Percentiles rank a stretch among this genome's conserved stretches.
These are phyloP conservation scores for Oreocharis arfaki DNA, from an alignment of 2,113 vertebrate species.

Conservation along the genomic window DNA sequence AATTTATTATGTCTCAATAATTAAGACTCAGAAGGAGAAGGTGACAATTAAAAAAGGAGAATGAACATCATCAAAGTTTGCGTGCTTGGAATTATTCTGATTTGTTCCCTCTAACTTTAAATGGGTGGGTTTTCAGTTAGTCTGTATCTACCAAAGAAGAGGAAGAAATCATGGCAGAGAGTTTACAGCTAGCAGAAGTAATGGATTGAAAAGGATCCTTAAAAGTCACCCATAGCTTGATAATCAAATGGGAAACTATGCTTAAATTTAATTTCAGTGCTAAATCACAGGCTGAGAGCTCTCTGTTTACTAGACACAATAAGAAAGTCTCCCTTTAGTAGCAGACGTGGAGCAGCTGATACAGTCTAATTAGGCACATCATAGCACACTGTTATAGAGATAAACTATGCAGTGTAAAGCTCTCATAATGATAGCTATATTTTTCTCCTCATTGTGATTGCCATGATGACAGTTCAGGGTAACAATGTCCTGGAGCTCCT, in stretches of 20 bases:
- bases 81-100: neutral
- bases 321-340: slow-evolving; percentile 41
- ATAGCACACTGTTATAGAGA: slow-evolving; percentile 53
- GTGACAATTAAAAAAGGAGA: neutral
- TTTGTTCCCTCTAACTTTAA: neutral
- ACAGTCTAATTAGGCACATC: slow-evolving; percentile 66
- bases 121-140: neutral
- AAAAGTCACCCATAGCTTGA: slow-evolving; percentile 33
- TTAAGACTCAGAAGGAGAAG: neutral
- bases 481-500: slow-evolving; percentile 16
- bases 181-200: neutral
- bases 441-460: slow-evolving; percentile 61
- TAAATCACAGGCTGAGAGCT: slow-evolving; percentile 58
- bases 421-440: slow-evolving; percentile 59
- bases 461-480: slow-evolving; percentile 11
- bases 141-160: neutral
- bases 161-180: neutral
- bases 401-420: slow-evolving; percentile 60
- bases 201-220: slow-evolving; percentile 19
- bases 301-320: slow-evolving; percentile 54
- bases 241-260: slow-evolving; percentile 54
- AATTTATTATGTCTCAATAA: neutral
- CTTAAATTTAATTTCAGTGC: slow-evolving; percentile 62
- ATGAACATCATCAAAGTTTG: neutral
- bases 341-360: slow-evolving; percentile 41